Base-by-base conservation (phyloP, 2,113 vertebrate genomes). In the Pomatostomus ruficeps region DNA sequence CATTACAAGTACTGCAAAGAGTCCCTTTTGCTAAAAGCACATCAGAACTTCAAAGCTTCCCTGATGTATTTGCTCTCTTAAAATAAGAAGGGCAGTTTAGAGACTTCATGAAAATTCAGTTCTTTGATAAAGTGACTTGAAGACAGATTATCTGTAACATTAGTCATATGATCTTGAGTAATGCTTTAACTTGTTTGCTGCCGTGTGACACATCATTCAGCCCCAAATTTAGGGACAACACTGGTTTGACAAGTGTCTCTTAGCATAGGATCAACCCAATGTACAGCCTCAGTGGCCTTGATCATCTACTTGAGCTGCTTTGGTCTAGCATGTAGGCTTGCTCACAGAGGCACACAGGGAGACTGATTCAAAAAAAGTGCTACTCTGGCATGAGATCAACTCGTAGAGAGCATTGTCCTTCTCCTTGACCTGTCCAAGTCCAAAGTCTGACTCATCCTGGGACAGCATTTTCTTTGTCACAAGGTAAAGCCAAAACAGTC, bases 371-470 rank as follows among this genome's bases (percentile, higher is more conserved):
- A 57, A 87, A 45, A 28, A 58, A 71, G 13, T 51, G 19, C 4
- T 2, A 1, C 36, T 59, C 54, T 83, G 78, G 28, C 78, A 51
- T 63, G 63, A 46, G 13, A 74, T 71, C 63, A 90, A 5, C 63
- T 83, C 54, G 46, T 33, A 70, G 12, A 31, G 18, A 24, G 11
- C 43, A 40, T 14, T 76, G 54, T 58, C 33, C 36, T 86, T 65
- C 29, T 85, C 11, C 31, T 54, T 0, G 0, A 19, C 17, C 42
- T 28, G 11, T 42, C 46, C 38, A 59, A 55, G 71, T 96, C 71
- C 89, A 93, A 91, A 96, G 89, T 90, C 87, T 73, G 51, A 68
- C 58, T 91, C 48, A 83, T 59, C 65, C 45, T 59, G 36, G 91
- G 61, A 80, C 72, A 67, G 31, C 25, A 29, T 93, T 91, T 81